A percentile compares a stretch with the other conserved stretches of the same genome.
Conservation (phyloP, 2,888 invertebrate species). For the Dorcus hopei region DNA sequence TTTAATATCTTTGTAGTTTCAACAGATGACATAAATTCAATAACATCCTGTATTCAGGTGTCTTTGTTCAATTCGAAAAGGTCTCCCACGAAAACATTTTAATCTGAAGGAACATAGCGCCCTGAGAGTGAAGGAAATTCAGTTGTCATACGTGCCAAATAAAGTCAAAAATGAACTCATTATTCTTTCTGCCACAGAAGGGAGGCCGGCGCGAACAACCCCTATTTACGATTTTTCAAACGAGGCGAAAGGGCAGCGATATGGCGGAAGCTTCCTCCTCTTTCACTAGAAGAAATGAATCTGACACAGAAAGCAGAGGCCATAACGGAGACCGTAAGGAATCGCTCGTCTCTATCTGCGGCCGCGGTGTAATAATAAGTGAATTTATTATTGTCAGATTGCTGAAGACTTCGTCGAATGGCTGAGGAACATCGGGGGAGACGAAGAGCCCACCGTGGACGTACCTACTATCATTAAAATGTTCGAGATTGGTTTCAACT, state of each 20-base stretch:
- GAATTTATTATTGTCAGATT: conserved; percentile 32
- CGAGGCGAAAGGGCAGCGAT: conserved; percentile 40
- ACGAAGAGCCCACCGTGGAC: conserved; percentile 36
- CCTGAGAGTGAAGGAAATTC: no score
- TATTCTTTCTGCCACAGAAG: background rate
- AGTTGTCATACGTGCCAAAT: no score
- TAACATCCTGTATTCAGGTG: no score
- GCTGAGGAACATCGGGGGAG: conserved; percentile 38
- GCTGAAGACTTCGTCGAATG: conserved; percentile 45
- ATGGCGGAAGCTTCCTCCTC: conserved; percentile 42
- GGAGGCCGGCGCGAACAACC: conserved; percentile 30
- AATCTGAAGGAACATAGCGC: no score
- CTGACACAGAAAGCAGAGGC: conserved; percentile 43
- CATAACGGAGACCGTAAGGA: conserved; percentile 38
- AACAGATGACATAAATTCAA: no score
- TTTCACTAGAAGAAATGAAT: conserved; percentile 41
- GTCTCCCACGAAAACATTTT: no score
- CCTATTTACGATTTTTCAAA: conserved; percentile 43
- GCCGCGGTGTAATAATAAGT: background rate
- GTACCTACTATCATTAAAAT: conserved; percentile 41
- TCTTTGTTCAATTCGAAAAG: no score
- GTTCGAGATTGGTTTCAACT: conserved; percentile 58
- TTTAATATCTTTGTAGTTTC: no score
- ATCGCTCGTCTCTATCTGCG: background rate
- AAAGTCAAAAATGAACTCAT: no score